Evolutionary conservation across 1,140 invertebrate genomes (phyloP).

Genomic region (Penaeus chinensis): DNA sequence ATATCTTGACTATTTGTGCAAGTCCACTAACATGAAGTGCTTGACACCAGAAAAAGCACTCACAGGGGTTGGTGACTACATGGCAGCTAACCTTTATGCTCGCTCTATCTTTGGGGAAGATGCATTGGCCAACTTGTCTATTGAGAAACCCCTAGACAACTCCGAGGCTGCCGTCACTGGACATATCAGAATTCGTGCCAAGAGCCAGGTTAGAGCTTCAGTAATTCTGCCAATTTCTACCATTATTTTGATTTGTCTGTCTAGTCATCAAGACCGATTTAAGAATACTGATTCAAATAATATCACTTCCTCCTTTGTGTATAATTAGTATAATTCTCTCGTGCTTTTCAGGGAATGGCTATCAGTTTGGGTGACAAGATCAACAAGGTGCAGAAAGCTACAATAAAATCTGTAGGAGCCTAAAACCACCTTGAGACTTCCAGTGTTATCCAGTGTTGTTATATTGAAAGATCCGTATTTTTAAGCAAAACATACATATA

Average conservation of each 20-base stretch:
- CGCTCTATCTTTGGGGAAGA: conserved; percentile 99
- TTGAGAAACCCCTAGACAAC: conserved; percentile 93
- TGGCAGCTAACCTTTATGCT: conserved; percentile 99
- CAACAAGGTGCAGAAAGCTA: conserved; percentile 86
- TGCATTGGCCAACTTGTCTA: conserved; percentile 96
- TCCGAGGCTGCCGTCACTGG: conserved; percentile 90
- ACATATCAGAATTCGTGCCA: conserved; percentile 96
- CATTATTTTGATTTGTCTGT: background rate
- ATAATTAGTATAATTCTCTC: conserved; percentile 34
- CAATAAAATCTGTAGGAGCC: conserved; percentile 59
- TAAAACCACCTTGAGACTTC: background rate
- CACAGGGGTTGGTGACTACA: conserved; percentile 96
- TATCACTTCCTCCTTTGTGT: conserved; percentile 17
- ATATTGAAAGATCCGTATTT: too few species aligned
- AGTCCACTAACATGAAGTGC: conserved; percentile 99
- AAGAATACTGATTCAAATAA: too few species aligned
- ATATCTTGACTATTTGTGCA: conserved; percentile 92
- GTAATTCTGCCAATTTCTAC: background rate
- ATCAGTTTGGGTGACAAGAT: conserved; percentile 96
- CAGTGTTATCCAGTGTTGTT: too few species aligned
- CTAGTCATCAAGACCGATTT: background rate
- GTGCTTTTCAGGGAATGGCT: conserved; percentile 88
- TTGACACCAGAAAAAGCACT: conserved; percentile 95
- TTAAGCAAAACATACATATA: too few species aligned
- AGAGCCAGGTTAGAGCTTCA: conserved; percentile 85